Evolutionary conservation across 1,140 invertebrate genomes (phyloP).

Genomic region (Ladona fulva): DNA sequence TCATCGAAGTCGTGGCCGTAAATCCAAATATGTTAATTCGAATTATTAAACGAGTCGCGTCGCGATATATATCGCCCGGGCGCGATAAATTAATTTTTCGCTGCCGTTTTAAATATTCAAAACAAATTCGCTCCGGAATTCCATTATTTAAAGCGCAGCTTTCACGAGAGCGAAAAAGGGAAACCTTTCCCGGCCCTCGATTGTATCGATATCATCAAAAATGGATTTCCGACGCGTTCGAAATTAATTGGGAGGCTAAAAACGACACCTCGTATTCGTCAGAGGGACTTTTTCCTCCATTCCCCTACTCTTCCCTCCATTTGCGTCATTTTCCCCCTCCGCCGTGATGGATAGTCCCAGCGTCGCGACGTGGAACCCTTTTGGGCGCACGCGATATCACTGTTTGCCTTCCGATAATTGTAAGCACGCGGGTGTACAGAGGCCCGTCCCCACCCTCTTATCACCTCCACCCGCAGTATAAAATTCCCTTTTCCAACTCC

Average conservation of each 20-base stretch:
- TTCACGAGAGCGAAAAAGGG: neutral
- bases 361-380: neutral
- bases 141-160: neutral
- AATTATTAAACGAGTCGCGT: too few species aligned
- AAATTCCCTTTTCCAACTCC: neutral
- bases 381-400: neutral
- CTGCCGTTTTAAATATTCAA: too few species aligned
- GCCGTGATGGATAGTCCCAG: neutral
- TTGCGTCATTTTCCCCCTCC: neutral
- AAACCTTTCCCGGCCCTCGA: neutral
- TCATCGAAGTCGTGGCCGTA: too few species aligned
- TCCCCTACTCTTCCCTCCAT: neutral
- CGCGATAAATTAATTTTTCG: too few species aligned
- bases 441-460: neutral
- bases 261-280: neutral
- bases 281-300: neutral
- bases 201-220: constrained; percentile 6
- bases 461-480: neutral
- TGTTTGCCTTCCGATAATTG: constrained; percentile 2
- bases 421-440: neutral
- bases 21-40: too few species aligned
- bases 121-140: neutral
- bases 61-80: too few species aligned
- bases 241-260: neutral
- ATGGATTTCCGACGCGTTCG: neutral